Evolutionary conservation across 2,888 invertebrate species (phyloP), one percentile per base, ranked within the genome.

Genomic region (Yponomeuta cagnagella): DNA sequence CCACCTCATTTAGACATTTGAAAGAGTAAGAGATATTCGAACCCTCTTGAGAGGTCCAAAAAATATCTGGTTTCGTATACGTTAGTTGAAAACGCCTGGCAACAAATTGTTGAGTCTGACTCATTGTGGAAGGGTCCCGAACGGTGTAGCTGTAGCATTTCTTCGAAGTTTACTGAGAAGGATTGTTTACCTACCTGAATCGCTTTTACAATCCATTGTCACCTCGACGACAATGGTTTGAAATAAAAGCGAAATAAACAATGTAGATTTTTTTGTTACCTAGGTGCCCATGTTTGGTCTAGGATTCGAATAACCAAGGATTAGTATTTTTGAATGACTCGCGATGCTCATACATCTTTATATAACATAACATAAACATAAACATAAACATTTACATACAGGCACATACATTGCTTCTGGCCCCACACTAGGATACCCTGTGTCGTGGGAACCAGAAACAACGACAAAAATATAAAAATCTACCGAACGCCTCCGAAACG

Each of bases 201-300:
- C 15, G 63, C 33, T 64, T 68, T 71, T 76, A 77, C 78, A 74
- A 72, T 71, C 76, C 79, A 82, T 81, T 81, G 82, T 82, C 77
- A 73, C 74, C 74, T 71, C 72, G 72, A 75, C 74, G 75, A 80
- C 82, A 81, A 82, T 82, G 79, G 79, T 74, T 74, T 74, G 71
- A 37, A 73, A 73, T 69, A 37, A 71, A 71, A 68, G 63, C 70
- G 68, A 71, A 70, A 75, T 73, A 10, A 33, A 67, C 33, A 10
- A 67, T 43, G 33, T 15, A 15, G 37, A 67, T 15, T 68, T 48
- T 69, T 63, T 70, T 23, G 67, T 31, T 58, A 1, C 52, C 12
- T 58, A 58, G 52, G 52, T 12, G 52, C 52, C 52, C 52, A 58
- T 43, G 15, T 58, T 58, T 58, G 52, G 15, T 58, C 15, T 58